Conservation (phyloP, 2,113 vertebrate species). For the Cyprinodon variegatus region DNA sequence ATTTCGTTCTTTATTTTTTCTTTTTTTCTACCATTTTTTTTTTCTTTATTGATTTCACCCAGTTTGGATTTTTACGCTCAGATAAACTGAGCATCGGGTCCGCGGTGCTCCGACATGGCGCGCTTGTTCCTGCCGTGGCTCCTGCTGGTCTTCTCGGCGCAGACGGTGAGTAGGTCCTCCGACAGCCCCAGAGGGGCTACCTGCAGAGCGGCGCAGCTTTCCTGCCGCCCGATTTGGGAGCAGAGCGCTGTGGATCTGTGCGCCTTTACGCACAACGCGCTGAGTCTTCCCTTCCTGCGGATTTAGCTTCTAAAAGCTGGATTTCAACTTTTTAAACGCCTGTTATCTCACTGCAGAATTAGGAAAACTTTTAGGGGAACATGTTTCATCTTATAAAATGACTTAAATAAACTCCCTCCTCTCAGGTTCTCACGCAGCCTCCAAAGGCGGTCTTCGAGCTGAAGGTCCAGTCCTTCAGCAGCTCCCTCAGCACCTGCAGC, state of each 20-base stretch:
- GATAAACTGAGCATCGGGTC: background rate
- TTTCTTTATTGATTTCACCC: background rate
- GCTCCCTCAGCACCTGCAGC: constrained; percentile 63
- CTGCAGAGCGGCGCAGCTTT: background rate
- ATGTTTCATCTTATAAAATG: too few species aligned
- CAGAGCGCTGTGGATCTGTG: background rate
- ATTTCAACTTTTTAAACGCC: background rate
- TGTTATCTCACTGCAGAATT: too few species aligned
- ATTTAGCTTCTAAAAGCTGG: background rate
- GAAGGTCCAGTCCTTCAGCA: constrained; percentile 85
- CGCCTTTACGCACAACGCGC: constrained; percentile 41
- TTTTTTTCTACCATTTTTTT: too few species aligned
- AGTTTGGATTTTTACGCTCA: constrained; percentile 41
- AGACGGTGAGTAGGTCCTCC: constrained; percentile 67
- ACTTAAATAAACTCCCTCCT: background rate
- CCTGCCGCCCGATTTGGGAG: background rate
- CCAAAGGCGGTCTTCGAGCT: constrained; percentile 86
- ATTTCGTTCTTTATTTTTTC: too few species aligned
- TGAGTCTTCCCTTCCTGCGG: background rate
- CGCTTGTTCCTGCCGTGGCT: constrained; percentile 59
- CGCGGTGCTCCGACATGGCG: constrained; percentile 65
- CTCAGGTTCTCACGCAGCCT: constrained; percentile 62
- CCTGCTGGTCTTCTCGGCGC: constrained; percentile 52
- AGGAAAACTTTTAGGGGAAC: too few species aligned
- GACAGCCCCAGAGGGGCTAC: background rate